A percentile compares a stretch with the other conserved stretches of the same genome.
Conservation (phyloP, 2,797 vertebrate genomes). For the Lepilemur ruficaudatus region DNA sequence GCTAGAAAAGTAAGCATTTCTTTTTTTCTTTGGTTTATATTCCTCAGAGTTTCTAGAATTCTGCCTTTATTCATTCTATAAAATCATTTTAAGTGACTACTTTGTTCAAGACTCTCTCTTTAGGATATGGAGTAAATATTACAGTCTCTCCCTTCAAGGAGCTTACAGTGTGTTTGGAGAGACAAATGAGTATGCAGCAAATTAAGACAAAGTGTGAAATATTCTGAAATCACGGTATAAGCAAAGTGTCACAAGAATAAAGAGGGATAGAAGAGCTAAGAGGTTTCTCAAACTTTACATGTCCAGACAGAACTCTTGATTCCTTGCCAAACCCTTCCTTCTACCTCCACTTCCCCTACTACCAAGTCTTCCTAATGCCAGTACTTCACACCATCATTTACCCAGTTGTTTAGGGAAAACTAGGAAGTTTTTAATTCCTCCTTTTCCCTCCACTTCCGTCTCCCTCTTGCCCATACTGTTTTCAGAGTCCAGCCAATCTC, state of each 20-base stretch:
- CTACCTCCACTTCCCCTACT: neutral
- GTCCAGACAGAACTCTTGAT: neutral
- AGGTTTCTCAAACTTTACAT: neutral
- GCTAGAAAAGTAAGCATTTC: slow-evolving; percentile 9
- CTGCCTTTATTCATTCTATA: neutral
- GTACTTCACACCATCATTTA: neutral
- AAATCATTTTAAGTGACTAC: neutral
- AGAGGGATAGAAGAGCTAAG: neutral
- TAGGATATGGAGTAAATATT: neutral
- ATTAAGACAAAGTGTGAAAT: neutral
- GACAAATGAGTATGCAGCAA: neutral
- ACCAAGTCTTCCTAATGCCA: neutral
- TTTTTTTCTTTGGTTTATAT: neutral
- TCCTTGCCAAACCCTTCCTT: neutral
- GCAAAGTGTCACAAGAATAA: neutral
- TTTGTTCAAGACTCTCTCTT: neutral
- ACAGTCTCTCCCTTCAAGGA: neutral
- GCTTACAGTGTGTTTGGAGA: neutral
- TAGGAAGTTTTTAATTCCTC: neutral
- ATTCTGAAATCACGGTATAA: neutral
- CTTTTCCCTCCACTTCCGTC: neutral
- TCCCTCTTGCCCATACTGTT: neutral
- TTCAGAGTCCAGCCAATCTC: neutral
- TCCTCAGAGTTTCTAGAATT: neutral
- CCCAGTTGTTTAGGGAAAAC: neutral